Evolutionary conservation across 2,113 vertebrate species (phyloP).

Genomic region (Theristicus caerulescens): DNA sequence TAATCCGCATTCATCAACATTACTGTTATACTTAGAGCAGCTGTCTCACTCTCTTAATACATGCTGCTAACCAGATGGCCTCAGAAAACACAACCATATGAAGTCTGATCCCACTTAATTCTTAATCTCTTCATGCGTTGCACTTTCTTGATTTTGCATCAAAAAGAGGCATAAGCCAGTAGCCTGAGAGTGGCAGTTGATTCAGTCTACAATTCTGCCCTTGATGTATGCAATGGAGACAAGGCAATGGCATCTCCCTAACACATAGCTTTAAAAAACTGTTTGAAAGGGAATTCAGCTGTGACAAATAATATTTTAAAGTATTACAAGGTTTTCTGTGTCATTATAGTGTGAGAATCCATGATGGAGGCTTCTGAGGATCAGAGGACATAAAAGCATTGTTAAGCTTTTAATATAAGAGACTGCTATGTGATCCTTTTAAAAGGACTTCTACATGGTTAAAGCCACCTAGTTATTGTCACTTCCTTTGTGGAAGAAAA

Average conservation of each 20-base stretch:
- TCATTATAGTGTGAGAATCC: neutral
- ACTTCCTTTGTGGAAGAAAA: neutral
- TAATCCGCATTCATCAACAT: neutral
- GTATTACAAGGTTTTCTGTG: neutral
- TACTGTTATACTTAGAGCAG: neutral
- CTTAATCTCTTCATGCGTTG: neutral
- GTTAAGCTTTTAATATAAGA: neutral
- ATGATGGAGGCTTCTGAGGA: neutral
- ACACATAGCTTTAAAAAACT: neutral
- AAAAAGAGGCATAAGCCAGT: neutral
- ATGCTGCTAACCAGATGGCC: conserved; percentile 45
- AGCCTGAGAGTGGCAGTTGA: neutral
- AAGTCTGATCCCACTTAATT: conserved; percentile 28
- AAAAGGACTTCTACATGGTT: neutral
- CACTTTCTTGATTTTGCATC: neutral
- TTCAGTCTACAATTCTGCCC: neutral
- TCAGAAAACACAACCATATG: conserved; percentile 14
- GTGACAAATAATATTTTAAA: neutral
- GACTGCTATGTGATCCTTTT: neutral
- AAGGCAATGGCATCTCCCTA: neutral
- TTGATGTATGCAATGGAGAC: neutral
- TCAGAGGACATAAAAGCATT: neutral
- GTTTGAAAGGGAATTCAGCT: neutral
- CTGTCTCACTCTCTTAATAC: neutral
- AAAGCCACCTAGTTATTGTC: neutral